A percentile compares a stretch with the other conserved stretches of the same genome.
Conservation (phyloP, 2,113 vertebrate species). For the Mesitornis unicolor region DNA sequence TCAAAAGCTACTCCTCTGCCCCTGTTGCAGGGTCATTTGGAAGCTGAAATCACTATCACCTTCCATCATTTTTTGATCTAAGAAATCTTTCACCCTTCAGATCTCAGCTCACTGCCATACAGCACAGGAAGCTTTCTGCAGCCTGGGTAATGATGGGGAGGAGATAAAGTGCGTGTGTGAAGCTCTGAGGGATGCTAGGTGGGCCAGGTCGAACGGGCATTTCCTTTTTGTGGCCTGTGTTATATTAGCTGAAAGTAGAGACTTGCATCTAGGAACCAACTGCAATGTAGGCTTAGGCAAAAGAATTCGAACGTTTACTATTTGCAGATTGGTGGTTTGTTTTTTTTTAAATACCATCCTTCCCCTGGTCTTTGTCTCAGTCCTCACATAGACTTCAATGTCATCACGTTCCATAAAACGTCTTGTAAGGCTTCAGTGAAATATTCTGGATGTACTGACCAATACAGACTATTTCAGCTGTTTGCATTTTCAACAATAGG, state of each 20-base stretch:
- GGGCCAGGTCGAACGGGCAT: neutral
- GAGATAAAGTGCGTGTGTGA: too few relatives aligned
- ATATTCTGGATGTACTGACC: neutral
- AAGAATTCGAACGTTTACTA: neutral
- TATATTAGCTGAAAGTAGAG: too few relatives aligned
- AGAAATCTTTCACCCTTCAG: neutral
- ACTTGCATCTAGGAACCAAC: neutral
- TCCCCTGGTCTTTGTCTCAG: neutral
- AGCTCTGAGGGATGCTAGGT: neutral
- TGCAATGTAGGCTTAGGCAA: neutral
- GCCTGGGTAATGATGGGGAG: neutral
- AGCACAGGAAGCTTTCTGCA: neutral
- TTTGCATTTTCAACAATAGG: neutral
- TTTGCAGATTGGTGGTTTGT: neutral
- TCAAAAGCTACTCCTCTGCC: neutral
- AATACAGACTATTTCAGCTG: neutral
- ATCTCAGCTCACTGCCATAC: neutral
- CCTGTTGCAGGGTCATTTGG: neutral
- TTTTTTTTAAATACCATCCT: neutral
- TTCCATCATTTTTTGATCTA: neutral
- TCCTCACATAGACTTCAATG: neutral
- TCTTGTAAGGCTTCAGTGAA: neutral
- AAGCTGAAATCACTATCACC: neutral
- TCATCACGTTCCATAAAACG: neutral
- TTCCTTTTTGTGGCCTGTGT: rapidly evolving